These are phyloP conservation scores for Merluccius polli DNA, from an alignment of 2,797 vertebrate genomes.

Conservation along the genomic window DNA sequence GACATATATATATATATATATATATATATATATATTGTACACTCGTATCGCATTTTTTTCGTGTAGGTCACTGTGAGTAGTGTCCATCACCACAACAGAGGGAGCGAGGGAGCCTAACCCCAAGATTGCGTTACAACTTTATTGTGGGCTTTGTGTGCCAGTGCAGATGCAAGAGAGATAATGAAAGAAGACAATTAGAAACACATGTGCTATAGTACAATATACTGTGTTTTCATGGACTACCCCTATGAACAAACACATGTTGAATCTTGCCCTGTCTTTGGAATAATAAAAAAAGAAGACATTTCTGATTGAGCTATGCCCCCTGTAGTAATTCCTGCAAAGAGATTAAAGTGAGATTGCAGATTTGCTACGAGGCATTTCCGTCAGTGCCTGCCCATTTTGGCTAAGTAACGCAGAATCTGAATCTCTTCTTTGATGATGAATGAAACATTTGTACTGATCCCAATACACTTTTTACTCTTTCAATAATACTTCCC, in stretches of 20 bases:
- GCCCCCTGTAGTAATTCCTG: constrained; percentile 1
- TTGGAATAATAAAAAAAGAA: not conserved
- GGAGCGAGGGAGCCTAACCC: constrained; percentile 8
- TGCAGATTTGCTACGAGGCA: constrained; percentile 8
- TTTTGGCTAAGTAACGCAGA: constrained; percentile 22
- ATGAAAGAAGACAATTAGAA: constrained; percentile 15
- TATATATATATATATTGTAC: no score
- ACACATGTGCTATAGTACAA: constrained; percentile 14
- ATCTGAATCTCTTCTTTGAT: constrained; percentile 6
- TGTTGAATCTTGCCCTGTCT: constrained; percentile 11
- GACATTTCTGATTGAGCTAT: not conserved
- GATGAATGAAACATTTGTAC: constrained; percentile 10
- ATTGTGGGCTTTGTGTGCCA: constrained; percentile 9
- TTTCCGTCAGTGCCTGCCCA: constrained; percentile 23
- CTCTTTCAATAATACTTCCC: not conserved
- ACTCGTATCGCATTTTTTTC: no score
- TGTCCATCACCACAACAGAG: constrained; percentile 7
- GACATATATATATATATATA: no score
- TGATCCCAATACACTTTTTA: constrained; percentile 8
- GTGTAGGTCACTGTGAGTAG: not conserved
- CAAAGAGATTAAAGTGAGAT: constrained; percentile 1
- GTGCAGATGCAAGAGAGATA: constrained; percentile 17
- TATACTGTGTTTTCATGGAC: constrained; percentile 7
- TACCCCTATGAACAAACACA: not conserved
- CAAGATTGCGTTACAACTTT: not conserved